Conservation (phyloP, 2,113 vertebrate genomes). For the Vombatus ursinus region DNA sequence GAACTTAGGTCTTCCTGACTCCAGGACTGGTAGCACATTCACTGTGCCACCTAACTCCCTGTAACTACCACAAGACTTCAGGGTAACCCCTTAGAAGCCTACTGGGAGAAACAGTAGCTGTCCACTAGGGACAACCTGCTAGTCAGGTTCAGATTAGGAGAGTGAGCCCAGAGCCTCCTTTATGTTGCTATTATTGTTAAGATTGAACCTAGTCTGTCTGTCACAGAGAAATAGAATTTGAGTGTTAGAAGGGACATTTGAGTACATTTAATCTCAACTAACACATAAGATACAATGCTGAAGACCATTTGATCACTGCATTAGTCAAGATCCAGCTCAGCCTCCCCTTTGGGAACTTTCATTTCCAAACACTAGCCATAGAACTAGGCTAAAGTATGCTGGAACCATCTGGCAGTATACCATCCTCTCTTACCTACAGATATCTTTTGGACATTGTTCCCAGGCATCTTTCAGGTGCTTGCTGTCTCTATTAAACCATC, state of each 20-base stretch:
- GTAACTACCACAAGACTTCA: neutral
- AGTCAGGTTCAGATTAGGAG: neutral
- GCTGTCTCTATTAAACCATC: neutral
- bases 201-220: neutral
- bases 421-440: neutral
- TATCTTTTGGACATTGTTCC: neutral
- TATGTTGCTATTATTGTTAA: neutral
- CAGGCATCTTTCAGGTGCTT: neutral
- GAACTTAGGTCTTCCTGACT: neutral
- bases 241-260: neutral
- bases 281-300: neutral
- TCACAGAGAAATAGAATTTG: neutral
- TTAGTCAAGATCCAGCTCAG: neutral
- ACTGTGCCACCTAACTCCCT: neutral
- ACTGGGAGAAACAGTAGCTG: neutral
- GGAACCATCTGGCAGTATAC: neutral
- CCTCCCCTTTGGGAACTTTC: neutral
- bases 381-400: neutral
- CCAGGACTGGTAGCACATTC: neutral
- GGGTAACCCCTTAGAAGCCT: neutral
- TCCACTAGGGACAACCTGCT: neutral
- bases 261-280: neutral
- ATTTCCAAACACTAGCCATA: neutral
- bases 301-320: neutral
- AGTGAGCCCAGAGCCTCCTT: neutral